These are phyloP conservation scores for Scomber japonicus DNA, from an alignment of 2,113 vertebrate species.

Conservation along the genomic window DNA sequence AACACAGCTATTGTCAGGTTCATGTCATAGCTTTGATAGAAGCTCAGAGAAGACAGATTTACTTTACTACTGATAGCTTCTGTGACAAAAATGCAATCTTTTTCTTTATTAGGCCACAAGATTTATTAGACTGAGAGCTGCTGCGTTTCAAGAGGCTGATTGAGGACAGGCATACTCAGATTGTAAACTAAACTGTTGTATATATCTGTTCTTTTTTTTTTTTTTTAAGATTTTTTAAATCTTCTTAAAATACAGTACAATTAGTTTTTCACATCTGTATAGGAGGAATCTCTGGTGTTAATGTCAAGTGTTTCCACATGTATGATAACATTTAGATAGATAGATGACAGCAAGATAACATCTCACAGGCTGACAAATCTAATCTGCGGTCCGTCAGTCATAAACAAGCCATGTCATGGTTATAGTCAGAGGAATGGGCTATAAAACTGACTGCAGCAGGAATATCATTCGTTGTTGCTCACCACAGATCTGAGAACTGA, in stretches of 20 bases:
- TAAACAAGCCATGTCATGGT: background rate
- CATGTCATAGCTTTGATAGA: background rate
- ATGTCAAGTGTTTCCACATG: too few relatives aligned
- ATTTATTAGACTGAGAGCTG: constrained; percentile 14
- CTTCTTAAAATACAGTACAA: too few relatives aligned
- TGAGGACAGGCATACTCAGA: constrained; percentile 46
- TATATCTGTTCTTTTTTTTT: too few relatives aligned
- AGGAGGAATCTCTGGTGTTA: too few relatives aligned
- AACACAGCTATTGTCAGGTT: constrained; percentile 7
- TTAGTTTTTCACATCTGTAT: too few relatives aligned
- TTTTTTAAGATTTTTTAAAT: too few relatives aligned
- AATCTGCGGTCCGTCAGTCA: too few relatives aligned
- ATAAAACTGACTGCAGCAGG: constrained; percentile 1
- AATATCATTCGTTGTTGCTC: background rate
- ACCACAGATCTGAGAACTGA: constrained; percentile 5
- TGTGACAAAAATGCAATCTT: background rate
- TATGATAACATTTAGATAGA: background rate
- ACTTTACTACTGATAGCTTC: constrained; percentile 2
- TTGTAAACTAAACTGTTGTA: constrained; percentile 9
- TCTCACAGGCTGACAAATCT: too few relatives aligned
- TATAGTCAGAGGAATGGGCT: background rate
- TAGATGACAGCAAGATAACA: background rate
- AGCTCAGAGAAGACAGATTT: background rate
- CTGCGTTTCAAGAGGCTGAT: constrained; percentile 12
- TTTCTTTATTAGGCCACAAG: background rate